Evolutionary conservation across 2,797 vertebrate species (phyloP), one percentile per base, ranked within the genome.

Genomic region (Tokudaia muenninki): DNA sequence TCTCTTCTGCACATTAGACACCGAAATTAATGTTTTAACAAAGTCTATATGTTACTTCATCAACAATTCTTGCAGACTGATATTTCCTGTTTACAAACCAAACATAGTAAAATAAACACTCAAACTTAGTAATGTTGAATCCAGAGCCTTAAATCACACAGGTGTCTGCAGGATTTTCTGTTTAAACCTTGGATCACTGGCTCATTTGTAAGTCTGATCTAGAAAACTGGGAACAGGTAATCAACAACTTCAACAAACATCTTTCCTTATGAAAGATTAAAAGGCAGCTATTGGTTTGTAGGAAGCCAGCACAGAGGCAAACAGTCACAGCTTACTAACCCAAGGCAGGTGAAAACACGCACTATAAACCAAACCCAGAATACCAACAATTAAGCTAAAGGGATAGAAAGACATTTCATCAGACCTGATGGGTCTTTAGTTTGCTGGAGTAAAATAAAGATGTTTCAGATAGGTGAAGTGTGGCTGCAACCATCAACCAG

Each of bases 181-280:
- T 92, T 95, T 94, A 94, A 97, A 84, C 26, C 37, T 94, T 47
- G 95, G 83, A n/a, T 94, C 79, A 94, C 52, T 83, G n/a, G 93
- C 3, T 87, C 67, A 95, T 91, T 92, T 31, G 4, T 83, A 92
- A 92, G 26, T 93, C 29, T 50, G 94, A 84, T 80, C 89, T 94
- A 87, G 52, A 97, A 95, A 97, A 83, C 11, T n/a, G 2, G 4
- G n/a, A 77, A 50, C 22, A 4, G 9, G 47, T 77, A 83, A 63
- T 24, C 70, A 95, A 87, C 24, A 92, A 79, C 72, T 86, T 95
- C 34, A 92, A 86, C 19, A 91, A 90, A 93, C 63, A 89, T 12
- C 22, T 52, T 92, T 96, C 52, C 55, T 94, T 87, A 90, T 0
- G 4, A 41, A 78, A 95, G 41, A 89, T 41, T 47, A 93, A 24